Percentiles rank a stretch among this genome's conserved stretches.
Evolutionary conservation across 2,888 invertebrate genomes (phyloP).

Genomic region (Blera fallax): DNA sequence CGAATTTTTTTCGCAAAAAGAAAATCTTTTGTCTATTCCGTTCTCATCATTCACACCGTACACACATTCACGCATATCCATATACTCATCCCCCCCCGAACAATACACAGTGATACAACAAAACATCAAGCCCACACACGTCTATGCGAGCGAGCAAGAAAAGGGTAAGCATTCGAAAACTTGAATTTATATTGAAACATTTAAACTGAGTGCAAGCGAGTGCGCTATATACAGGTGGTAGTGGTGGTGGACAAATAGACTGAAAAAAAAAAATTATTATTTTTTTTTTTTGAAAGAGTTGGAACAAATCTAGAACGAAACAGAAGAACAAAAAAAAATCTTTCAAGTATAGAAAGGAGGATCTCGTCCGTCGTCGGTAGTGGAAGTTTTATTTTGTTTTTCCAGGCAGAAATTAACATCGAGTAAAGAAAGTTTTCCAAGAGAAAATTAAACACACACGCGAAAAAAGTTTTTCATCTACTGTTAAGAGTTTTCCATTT

Average conservation of each 20-base stretch:
- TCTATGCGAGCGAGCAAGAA: conserved; percentile 55
- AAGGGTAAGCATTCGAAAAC: conserved; percentile 61
- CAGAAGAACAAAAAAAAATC: conserved; percentile 17
- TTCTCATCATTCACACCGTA: conserved; percentile 69
- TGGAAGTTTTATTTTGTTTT: conserved; percentile 45
- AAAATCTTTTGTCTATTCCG: conserved; percentile 72
- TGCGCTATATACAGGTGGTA: conserved; percentile 33
- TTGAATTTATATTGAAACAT: conserved; percentile 29
- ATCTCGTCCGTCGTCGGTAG: conserved; percentile 40
- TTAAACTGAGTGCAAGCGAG: conserved; percentile 47
- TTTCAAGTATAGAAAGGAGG: conserved; percentile 20
- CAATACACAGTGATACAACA: conserved; percentile 53
- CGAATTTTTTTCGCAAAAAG: conserved; percentile 53
- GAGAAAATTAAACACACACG: not conserved
- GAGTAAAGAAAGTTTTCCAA: not conserved
- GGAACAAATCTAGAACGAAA: conserved; percentile 50
- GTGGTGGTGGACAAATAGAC: conserved; percentile 13
- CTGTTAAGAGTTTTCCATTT: not conserved
- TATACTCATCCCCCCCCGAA: conserved; percentile 25
- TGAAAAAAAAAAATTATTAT: conserved; percentile 7
- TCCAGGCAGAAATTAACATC: not conserved
- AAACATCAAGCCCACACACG: conserved; percentile 52
- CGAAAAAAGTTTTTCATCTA: not conserved
- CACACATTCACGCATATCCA: conserved; percentile 8
- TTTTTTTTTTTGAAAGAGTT: conserved; percentile 31